phyloP scores from a whole-genome alignment of 2,113 vertebrate genomes.

The Lamprologus ornatipinnis region DNA sequence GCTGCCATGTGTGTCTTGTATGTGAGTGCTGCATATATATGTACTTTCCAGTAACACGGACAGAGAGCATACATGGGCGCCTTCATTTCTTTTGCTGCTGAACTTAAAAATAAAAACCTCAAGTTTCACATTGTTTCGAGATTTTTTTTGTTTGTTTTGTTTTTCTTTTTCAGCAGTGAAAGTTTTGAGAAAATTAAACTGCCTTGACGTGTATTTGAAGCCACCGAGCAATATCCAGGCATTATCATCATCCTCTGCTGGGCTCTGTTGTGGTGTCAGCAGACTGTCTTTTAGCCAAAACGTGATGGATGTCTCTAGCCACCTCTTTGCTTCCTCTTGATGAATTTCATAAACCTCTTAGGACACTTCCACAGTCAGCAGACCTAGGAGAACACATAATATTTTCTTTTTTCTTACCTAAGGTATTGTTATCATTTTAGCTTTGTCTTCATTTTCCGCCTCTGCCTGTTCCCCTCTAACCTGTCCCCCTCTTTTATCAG shows the following conservation, averaged over 20 bases:
- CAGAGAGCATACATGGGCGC: neutral
- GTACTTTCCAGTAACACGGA: neutral
- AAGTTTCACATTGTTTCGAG: neutral
- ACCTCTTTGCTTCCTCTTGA: conserved; percentile 9
- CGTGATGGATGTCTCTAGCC: conserved; percentile 45
- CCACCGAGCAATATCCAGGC: neutral
- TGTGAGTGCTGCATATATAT: neutral
- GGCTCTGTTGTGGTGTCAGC: conserved; percentile 38
- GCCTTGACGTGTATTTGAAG: neutral
- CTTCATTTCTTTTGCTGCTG: neutral
- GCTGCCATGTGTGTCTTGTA: neutral
- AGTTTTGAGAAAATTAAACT: neutral
- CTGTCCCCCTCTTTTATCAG: neutral
- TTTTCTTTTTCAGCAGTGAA: neutral
- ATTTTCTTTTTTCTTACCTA: conserved; percentile 1
- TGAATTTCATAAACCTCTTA: conserved; percentile 35
- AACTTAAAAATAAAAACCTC: neutral
- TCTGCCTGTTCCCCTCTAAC: neutral
- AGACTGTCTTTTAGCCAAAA: conserved; percentile 34
- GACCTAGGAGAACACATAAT: conserved; percentile 12
- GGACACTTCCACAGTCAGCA: conserved; percentile 39
- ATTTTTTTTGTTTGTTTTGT: accelerated
- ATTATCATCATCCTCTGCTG: neutral
- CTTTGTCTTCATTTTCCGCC: neutral
- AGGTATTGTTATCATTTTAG: neutral